A percentile compares a stretch with the other conserved stretches of the same genome.
Conservation (phyloP, 2,888 invertebrate species). For the Luperina testacea region DNA sequence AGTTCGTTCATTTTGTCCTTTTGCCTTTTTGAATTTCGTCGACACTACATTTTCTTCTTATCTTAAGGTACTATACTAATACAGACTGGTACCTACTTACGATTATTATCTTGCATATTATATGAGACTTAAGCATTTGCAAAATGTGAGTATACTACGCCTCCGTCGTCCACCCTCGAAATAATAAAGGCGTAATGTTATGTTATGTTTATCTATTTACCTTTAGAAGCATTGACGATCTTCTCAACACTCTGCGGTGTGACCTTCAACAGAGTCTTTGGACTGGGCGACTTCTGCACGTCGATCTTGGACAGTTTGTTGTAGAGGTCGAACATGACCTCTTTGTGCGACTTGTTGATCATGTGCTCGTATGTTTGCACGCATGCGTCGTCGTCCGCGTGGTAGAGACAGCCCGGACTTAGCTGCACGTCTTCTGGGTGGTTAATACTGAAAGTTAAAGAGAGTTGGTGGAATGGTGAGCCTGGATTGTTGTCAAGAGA, state of each 20-base stretch:
- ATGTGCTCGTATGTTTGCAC: conserved; percentile 85
- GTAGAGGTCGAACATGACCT: conserved; percentile 87
- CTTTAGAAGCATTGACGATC: conserved; percentile 83
- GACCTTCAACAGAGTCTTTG: conserved; percentile 83
- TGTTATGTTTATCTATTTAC: conserved; percentile 62
- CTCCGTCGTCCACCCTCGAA: neutral
- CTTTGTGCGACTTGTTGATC: conserved; percentile 88
- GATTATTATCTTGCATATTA: no score
- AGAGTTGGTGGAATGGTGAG: neutral
- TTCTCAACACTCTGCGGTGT: conserved; percentile 88
- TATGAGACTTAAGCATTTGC: neutral
- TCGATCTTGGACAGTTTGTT: conserved; percentile 85
- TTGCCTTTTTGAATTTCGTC: neutral
- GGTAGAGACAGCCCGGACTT: conserved; percentile 84
- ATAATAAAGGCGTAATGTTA: neutral
- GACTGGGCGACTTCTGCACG: conserved; percentile 82
- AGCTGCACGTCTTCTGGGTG: conserved; percentile 82
- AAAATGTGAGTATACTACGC: neutral
- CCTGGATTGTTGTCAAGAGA: neutral
- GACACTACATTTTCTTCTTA: neutral
- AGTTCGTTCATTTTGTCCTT: no score
- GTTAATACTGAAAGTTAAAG: conserved; percentile 72
- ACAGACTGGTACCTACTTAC: no score
- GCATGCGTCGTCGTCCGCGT: conserved; percentile 81
- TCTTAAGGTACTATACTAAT: no score